A percentile compares a stretch with the other conserved stretches of the same genome.
These are phyloP conservation scores for Podarcis siculus DNA, from an alignment of 2,797 vertebrate species.

Conservation along the genomic window DNA sequence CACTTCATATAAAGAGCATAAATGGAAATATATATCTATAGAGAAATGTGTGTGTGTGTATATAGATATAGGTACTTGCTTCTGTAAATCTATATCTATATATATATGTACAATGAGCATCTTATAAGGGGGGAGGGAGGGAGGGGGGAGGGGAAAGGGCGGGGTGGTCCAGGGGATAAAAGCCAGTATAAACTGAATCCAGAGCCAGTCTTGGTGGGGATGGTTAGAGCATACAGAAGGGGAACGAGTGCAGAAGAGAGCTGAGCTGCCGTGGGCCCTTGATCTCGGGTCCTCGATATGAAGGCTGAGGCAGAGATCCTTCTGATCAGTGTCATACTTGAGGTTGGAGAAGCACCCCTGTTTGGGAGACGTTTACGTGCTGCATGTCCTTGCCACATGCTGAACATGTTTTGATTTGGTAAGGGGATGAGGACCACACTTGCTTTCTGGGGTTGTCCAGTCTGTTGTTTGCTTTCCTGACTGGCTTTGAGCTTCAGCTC, in stretches of 20 bases:
- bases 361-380: slow-evolving; percentile 16
- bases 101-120: slow-evolving; percentile 66
- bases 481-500: neutral
- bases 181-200: slow-evolving; percentile 68
- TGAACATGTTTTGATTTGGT: neutral
- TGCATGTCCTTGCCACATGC: neutral
- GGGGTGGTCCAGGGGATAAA: slow-evolving; percentile 63
- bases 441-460: neutral
- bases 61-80: slow-evolving; percentile 77
- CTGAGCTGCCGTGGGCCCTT: neutral
- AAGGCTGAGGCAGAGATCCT: neutral
- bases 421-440: neutral
- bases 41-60: slow-evolving; percentile 70
- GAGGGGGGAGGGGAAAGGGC: slow-evolving; percentile 39
- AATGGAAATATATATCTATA: slow-evolving; percentile 72
- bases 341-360: slow-evolving; percentile 9
- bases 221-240: neutral
- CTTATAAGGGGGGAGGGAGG: slow-evolving; percentile 53
- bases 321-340: neutral
- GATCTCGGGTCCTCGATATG: neutral
- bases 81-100: slow-evolving; percentile 77
- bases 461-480: neutral
- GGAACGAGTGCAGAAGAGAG: neutral
- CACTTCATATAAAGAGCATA: slow-evolving; percentile 80
- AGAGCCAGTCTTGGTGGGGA: slow-evolving; percentile 54